Conservation (phyloP, 2,888 invertebrate genomes). For the Apamea sordens region DNA sequence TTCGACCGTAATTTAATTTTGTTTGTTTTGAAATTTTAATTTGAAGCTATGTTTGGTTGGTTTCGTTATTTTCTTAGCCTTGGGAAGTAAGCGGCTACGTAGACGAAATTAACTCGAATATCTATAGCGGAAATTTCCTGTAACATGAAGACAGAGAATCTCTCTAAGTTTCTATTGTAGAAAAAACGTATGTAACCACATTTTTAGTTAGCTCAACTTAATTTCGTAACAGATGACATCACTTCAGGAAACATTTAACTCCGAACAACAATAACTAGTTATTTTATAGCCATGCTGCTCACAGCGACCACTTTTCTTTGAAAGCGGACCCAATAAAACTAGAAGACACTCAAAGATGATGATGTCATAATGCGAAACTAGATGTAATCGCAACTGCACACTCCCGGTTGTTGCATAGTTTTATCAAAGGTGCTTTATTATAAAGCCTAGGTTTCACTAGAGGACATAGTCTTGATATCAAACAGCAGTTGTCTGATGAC, state of each 20-base stretch:
- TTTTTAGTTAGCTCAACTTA: slow-evolving; percentile 1
- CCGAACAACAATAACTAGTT: slow-evolving; percentile 36
- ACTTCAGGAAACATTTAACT: slow-evolving; percentile 45
- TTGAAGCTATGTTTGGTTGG: slow-evolving; percentile 28
- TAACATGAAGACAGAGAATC: neutral
- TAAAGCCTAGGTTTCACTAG: neutral
- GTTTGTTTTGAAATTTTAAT: slow-evolving; percentile 49
- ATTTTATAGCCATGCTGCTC: slow-evolving; percentile 23
- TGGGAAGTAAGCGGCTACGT: slow-evolving; percentile 35
- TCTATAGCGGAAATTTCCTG: slow-evolving; percentile 9
- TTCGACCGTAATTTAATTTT: slow-evolving; percentile 38
- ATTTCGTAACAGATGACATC: slow-evolving; percentile 33
- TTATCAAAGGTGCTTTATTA: slow-evolving; percentile 61
- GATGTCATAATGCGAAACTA: slow-evolving; percentile 13
- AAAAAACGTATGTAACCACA: slow-evolving; percentile 4
- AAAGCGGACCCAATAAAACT: slow-evolving; percentile 42
- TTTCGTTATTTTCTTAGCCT: slow-evolving; percentile 42
- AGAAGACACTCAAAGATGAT: slow-evolving; percentile 27
- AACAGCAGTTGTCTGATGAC: neutral
- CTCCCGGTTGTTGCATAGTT: slow-evolving; percentile 45
- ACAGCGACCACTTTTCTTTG: slow-evolving; percentile 19
- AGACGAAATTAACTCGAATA: slow-evolving; percentile 23
- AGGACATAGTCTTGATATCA: neutral
- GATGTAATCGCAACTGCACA: slow-evolving; percentile 11
- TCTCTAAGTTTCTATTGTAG: neutral